Evolutionary conservation across 2,797 vertebrate species (phyloP).

Genomic region (Gymnoscopelus microlampas): DNA sequence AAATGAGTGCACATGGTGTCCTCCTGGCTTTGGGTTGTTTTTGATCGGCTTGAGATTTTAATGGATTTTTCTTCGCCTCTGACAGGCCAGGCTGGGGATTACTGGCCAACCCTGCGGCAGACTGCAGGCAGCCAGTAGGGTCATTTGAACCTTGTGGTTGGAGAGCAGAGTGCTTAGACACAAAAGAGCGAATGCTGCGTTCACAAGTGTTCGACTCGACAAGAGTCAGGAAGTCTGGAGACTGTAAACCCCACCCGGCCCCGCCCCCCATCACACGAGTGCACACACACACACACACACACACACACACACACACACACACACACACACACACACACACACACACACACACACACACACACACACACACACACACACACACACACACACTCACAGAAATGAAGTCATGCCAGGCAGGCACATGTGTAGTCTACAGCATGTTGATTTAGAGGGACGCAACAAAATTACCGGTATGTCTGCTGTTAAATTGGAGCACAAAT

Average conservation of each 20-base stretch:
- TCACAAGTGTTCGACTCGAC: conserved; percentile 82
- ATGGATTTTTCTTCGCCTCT: conserved; percentile 81
- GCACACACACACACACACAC: conserved; percentile 2
- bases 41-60: conserved; percentile 83
- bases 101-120: conserved; percentile 65
- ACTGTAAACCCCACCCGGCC: conserved; percentile 78
- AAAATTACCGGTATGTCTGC: no score
- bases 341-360: conserved; percentile 12
- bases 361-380: conserved; percentile 9
- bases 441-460: no score
- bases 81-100: conserved; percentile 65
- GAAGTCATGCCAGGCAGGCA: no score
- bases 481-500: neutral
- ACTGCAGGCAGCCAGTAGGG: conserved; percentile 78
- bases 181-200: conserved; percentile 77
- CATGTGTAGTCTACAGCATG: no score
- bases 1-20: conserved; percentile 82
- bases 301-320: conserved; percentile 7
- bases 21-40: conserved; percentile 69
- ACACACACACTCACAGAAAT: neutral
- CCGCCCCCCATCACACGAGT: conserved; percentile 21
- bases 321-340: conserved; percentile 10
- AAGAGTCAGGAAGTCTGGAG: conserved; percentile 93
- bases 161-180: conserved; percentile 82
- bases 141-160: conserved; percentile 90